Conservation (phyloP, 2,888 invertebrate species). For the Troides aeacus region DNA sequence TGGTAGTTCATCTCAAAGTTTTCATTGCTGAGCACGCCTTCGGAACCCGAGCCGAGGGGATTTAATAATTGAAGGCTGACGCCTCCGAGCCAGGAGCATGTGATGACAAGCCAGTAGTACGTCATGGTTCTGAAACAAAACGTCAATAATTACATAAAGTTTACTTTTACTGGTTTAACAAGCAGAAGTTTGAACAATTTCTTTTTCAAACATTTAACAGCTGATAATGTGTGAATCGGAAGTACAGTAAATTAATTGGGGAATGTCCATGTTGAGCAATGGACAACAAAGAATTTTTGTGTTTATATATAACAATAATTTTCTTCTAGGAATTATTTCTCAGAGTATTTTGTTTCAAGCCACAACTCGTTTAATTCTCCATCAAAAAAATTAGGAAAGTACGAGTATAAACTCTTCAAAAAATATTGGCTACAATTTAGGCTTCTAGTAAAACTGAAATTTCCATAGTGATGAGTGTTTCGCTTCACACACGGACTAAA, state of each 20-base stretch:
- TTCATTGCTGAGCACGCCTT: constrained; percentile 46
- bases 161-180: background rate
- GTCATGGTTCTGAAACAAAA: constrained; percentile 65
- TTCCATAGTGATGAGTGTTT: no score
- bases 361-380: background rate
- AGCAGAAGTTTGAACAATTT: background rate
- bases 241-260: no score
- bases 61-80: constrained; percentile 67
- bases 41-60: constrained; percentile 46
- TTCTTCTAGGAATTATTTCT: background rate
- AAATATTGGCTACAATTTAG: no score
- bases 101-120: constrained; percentile 63
- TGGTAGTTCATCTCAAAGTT: constrained; percentile 48
- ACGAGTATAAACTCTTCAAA: no score
- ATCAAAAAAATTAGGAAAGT: background rate
- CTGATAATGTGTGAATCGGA: no score
- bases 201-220: background rate
- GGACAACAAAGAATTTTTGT: background rate
- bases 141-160: background rate
- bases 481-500: background rate
- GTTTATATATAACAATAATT: background rate
- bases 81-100: constrained; percentile 60
- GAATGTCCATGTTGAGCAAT: no score
- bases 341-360: background rate
- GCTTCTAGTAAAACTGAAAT: no score